Conservation (phyloP, 2,888 invertebrate genomes). For the Nemoura dubitans region DNA sequence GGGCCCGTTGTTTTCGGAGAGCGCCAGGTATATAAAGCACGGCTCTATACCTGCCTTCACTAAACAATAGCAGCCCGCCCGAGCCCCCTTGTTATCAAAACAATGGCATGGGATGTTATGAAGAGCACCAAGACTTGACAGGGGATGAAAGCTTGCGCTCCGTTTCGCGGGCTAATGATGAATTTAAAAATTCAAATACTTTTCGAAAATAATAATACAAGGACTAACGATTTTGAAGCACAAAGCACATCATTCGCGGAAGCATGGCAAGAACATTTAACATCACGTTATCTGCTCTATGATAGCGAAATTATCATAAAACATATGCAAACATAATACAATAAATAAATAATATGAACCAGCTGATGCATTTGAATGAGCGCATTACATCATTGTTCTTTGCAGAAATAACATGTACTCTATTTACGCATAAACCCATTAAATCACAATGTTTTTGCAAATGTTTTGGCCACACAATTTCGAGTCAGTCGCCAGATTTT, state of each 20-base stretch:
- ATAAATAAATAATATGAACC: background rate
- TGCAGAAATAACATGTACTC: background rate
- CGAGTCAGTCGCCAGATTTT: background rate
- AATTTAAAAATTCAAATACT: slow-evolving; percentile 9
- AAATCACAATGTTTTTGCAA: background rate
- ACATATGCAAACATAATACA: background rate
- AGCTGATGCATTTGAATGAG: background rate
- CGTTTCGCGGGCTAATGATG: background rate
- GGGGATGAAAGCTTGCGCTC: background rate
- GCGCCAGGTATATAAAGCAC: background rate
- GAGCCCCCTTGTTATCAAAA: background rate
- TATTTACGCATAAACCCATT: background rate
- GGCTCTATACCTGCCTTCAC: background rate
- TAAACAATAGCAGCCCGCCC: background rate
- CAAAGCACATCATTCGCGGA: background rate
- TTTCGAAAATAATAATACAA: background rate
- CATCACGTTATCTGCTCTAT: background rate
- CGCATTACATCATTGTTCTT: background rate
- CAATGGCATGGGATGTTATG: background rate
- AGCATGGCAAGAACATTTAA: background rate
- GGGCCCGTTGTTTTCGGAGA: background rate
- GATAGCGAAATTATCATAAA: background rate
- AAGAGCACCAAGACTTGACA: background rate
- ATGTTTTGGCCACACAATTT: background rate
- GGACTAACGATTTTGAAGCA: background rate